Base-by-base conservation (phyloP, 1,140 invertebrate species). In the Caenorhabditis briggsae region DNA sequence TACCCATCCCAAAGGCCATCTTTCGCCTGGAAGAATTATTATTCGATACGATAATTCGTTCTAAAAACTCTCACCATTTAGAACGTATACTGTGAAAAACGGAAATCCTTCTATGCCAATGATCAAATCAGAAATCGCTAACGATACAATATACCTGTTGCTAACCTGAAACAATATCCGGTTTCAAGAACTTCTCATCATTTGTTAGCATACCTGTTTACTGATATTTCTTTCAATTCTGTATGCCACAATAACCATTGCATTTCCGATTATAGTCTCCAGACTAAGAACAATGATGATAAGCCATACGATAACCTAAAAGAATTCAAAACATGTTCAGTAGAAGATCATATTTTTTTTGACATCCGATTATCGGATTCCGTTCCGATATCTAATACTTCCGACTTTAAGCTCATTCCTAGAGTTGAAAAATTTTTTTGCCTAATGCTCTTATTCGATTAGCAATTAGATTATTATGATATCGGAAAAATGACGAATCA, bases 101-200 rank as follows among this genome's bases (percentile, higher is more conserved):
- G 94, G 94, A 93, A 95, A 94, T 6, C 93, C 94, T 89, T 94
- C 93, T 8, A 94, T 91, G 95, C 98, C 98, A 93, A 99, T 99
- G 84, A 99, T 94, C 93, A 99, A 95, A 94, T 99, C 98, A 16
- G 97, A 98, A 48, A 97, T 96, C 20, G 98, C 98, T 56, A 99
- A 94, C 0, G 97, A 99, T 2, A 97, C 97, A 78, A 99, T 98
- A 94, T 99, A 99, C 94, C 99, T 99, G 94, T 99, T 99, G 92
- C 96, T 98, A 2, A 98, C 97, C 92, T 99, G 96, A 65, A 97
- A 83, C 3, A 70, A 25, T 11, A 58, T 20, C 2, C 12, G 23
- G 18, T 25, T 12, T 25, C 18, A 8, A 58, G 8, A 20, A 11
- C 25, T 20, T 20, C 56, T 53, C 5, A 83, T 84, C 33, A 25